Evolutionary conservation across 1,140 invertebrate species (phyloP).

Genomic region (Subanguina moxae): DNA sequence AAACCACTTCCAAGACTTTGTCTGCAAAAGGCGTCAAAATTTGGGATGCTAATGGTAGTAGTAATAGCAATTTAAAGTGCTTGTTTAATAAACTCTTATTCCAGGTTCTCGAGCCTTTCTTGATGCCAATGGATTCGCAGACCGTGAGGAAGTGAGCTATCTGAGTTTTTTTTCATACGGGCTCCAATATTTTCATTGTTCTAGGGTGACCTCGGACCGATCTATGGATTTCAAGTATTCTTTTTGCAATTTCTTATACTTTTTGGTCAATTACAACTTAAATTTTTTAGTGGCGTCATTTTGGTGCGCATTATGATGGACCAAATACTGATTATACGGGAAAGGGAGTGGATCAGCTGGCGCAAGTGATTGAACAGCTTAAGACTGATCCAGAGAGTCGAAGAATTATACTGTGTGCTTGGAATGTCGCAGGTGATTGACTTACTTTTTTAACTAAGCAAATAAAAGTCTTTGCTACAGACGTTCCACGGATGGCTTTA

Average conservation of each 20-base stretch:
- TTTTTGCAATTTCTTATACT: not conserved
- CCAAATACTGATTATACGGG: conserved; percentile 73
- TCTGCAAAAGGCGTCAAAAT: conserved; percentile 82
- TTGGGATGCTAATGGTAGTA: conserved; percentile 83
- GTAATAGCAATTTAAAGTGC: too few relatives aligned
- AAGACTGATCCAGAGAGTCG: conserved; percentile 78
- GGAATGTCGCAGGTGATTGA: conserved; percentile 74
- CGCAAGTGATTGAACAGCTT: conserved; percentile 76
- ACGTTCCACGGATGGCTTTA: conserved; percentile 85
- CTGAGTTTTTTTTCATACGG: too few relatives aligned
- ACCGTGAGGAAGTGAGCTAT: conserved; percentile 68
- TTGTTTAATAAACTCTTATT: conserved; percentile 25
- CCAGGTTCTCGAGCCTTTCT: conserved; percentile 78
- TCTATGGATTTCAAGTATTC: conserved; percentile 96
- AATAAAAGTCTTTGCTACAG: conserved; percentile 59
- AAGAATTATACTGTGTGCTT: conserved; percentile 86
- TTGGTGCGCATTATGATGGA: conserved; percentile 83
- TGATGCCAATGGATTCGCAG: conserved; percentile 66
- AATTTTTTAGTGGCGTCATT: conserved; percentile 83
- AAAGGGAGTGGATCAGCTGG: conserved; percentile 86
- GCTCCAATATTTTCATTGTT: too few relatives aligned
- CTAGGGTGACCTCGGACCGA: conserved; percentile 84
- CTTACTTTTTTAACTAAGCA: not conserved
- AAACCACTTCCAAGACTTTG: conserved; percentile 84
- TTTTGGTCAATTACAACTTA: not conserved